Evolutionary conservation across 2,113 vertebrate species (phyloP).

Genomic region (Saguinus midas): DNA sequence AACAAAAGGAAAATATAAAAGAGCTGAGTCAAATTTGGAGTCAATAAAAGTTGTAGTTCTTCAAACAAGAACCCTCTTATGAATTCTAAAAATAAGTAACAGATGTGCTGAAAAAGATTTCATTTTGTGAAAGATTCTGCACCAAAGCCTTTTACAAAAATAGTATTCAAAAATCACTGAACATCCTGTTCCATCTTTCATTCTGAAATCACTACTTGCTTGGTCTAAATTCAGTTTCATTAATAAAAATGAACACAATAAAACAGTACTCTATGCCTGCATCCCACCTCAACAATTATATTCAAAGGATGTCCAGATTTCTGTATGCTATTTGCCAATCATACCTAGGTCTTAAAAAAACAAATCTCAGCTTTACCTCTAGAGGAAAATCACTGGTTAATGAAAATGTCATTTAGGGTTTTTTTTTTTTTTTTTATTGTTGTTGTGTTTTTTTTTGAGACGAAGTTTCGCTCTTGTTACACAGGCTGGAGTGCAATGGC

Average conservation of each 20-base stretch:
- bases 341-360: background rate
- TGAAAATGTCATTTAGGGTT: background rate
- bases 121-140: background rate
- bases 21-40: slow-evolving; percentile 1
- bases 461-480: too few relatives aligned
- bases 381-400: background rate
- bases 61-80: background rate
- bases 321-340: background rate
- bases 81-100: background rate
- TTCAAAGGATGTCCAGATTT: background rate
- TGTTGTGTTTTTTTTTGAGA: too few relatives aligned
- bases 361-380: background rate
- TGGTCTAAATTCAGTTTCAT: background rate
- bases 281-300: background rate
- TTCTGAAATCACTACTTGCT: background rate
- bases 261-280: background rate
- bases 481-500: too few relatives aligned
- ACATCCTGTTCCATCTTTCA: background rate
- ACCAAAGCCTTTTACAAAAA: slow-evolving; percentile 9
- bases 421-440: background rate
- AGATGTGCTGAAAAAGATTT: background rate
- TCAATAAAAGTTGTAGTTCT: background rate
- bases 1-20: background rate
- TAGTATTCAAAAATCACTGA: background rate
- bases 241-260: background rate